Evolutionary conservation across 2,888 invertebrate species (phyloP), one percentile per base, ranked within the genome.

Genomic region (Drosophila siamana): DNA sequence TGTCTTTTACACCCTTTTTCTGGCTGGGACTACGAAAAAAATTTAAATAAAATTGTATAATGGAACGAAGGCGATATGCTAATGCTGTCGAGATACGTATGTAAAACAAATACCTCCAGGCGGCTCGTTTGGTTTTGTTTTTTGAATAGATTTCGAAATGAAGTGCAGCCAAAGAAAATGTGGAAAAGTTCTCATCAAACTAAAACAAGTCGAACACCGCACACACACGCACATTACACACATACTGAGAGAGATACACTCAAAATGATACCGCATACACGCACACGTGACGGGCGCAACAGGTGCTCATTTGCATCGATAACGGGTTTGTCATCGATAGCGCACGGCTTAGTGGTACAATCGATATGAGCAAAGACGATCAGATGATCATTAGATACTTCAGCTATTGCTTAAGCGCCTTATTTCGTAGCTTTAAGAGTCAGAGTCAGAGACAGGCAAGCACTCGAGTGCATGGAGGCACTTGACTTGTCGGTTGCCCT

Each of bases 11-110:
- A 62, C 74, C 74, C 74, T 74, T 71, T 71, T 78, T 57, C 51
- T 78, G 33, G 50, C 47, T 46, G 60, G 50, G 54, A 63, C 69
- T 48, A 69, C 24, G 33, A 48, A 30, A 19, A n/a, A 80, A 74
- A 86, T 84, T 88, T 86, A 67, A 87, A 84, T 86, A 86, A 86
- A 81, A 78, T 83, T 86, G 74, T 88, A 83, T 88, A 83, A 84
- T 84, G 69, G 50, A 48, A 30, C 33, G 51, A 44, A 67, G 62
- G 59, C 74, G 78, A 74, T 78, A 74, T 78, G 62, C 65, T 48
- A 80, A 71, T 70, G 59, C 56, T 59, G 47, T 50, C 36, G 61
- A 56, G 43, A 76, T 56, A 79, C 50, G 26, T 63, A 44, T 46
- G 41, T 56, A 41, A 28, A 47, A 48, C 26, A 36, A 65, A 79